Evolutionary conservation across 2,797 vertebrate genomes (phyloP).

Genomic region (Falco biarmicus): DNA sequence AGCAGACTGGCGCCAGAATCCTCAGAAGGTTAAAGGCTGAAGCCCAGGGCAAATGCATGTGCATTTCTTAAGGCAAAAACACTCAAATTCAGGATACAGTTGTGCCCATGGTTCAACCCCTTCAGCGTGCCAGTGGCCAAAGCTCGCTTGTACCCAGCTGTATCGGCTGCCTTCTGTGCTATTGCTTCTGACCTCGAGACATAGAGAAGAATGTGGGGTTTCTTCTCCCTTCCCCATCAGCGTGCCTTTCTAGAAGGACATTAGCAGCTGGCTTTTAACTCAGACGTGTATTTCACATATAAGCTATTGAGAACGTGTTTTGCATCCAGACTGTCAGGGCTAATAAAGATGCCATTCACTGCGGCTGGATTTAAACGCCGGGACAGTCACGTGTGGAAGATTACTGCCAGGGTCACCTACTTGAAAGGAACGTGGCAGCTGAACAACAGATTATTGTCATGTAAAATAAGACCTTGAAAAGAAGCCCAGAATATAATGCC

Average conservation of each 20-base stretch:
- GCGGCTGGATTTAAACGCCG: neutral
- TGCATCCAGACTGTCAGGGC: neutral
- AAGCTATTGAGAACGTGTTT: conserved; percentile 14
- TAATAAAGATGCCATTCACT: neutral
- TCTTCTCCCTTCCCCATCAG: neutral
- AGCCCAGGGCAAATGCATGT: neutral
- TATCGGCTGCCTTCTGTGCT: neutral
- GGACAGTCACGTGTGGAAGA: neutral
- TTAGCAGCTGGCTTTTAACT: neutral
- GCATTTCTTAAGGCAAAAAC: neutral
- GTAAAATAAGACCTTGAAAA: neutral
- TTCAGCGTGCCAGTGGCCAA: neutral
- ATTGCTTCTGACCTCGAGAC: neutral
- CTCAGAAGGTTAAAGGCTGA: neutral
- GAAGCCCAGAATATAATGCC: neutral
- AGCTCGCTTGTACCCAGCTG: neutral
- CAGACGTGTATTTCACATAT: neutral
- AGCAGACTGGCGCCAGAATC: neutral
- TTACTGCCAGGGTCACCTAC: neutral
- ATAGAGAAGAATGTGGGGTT: neutral
- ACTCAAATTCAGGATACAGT: neutral
- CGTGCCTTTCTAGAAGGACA: neutral
- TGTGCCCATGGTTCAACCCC: neutral
- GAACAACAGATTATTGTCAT: neutral
- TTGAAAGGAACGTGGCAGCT: neutral